Conservation (phyloP, 2,888 invertebrate species). For the Andrena bucephala region DNA sequence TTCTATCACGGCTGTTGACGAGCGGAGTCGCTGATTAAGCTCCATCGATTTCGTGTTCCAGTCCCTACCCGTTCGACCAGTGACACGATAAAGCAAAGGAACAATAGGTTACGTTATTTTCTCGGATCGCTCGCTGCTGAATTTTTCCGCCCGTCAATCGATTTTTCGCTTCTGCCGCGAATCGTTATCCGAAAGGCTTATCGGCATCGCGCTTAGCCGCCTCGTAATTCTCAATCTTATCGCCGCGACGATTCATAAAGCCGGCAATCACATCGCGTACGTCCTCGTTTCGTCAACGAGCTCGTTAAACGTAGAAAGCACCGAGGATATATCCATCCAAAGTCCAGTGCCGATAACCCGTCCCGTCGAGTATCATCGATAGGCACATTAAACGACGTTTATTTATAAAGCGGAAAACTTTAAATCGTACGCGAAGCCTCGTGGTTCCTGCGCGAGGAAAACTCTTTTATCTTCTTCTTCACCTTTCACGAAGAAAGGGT, state of each 20-base stretch:
- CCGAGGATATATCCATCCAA: conserved; percentile 47
- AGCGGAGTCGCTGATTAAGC: no score
- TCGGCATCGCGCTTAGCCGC: conserved; percentile 8
- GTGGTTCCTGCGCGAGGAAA: neutral
- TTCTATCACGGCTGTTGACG: no score
- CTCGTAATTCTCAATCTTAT: conserved; percentile 51
- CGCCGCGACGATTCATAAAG: conserved; percentile 56
- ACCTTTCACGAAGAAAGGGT: no score
- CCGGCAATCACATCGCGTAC: conserved; percentile 31
- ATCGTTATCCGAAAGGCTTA: conserved; percentile 2
- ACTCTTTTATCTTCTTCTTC: no score
- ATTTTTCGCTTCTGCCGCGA: conserved; percentile 3
- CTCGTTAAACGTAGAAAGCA: conserved; percentile 36
- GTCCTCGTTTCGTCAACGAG: conserved; percentile 39
- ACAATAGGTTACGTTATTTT: neutral
- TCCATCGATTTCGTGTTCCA: no score
- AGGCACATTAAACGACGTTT: conserved; percentile 76
- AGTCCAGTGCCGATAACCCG: conserved; percentile 64
- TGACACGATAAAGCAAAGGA: neutral
- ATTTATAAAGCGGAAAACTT: conserved; percentile 66
- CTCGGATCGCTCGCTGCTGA: neutral
- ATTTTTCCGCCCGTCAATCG: conserved; percentile 10
- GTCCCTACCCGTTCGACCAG: neutral
- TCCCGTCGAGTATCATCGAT: conserved; percentile 68
- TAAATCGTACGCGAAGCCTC: conserved; percentile 25